Base-by-base conservation (phyloP, 2,888 invertebrate species). In the Ectemnius continuus region DNA sequence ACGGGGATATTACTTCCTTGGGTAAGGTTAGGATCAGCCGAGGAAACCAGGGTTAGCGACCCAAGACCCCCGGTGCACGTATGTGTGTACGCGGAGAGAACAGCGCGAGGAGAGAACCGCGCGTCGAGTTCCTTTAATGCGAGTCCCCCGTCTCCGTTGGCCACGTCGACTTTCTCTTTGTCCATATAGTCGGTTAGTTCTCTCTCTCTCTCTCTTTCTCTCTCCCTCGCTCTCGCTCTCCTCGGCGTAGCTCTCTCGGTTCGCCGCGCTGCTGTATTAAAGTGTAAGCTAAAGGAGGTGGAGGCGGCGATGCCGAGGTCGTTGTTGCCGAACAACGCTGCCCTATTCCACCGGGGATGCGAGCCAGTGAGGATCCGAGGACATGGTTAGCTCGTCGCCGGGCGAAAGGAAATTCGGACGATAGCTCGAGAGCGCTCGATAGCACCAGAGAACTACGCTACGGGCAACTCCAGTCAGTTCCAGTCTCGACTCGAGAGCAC, bases 1-100 rank as follows among this genome's bases (percentile, higher is more conserved):
- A 73, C 76, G 82, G 72, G 75, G 83, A 80, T 82, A 84, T 86
- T 86, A 84, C 84, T 83, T 79, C 74, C 81, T 86, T 86, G 85
- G 82, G 81, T 82, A 76, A 86, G 86, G 86, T 86, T 84, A 84
- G 84, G 79, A 86, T 79, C 82, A 68, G 63, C 73, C 77, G 64
- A 47, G 76, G 76, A 73, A 71, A 72, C 77, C 78, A 83, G 82
- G 82, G 85, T 86, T 84, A 82, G 74, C 84, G 83, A 86, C 84
- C 85, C 79, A 78, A 78, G 77, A 80, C n/a, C 59, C 73, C 76
- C 78, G 64, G 81, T 67, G 57, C 81, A 69, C 74, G 68, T 36
- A 36, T 36, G 36, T 36, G 36, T 36, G 11, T 11, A 11, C 36
- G 36, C 36, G 36, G 11, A 11, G 36, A 36, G 36, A 36, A 68